Evolutionary conservation across 2,797 vertebrate genomes (phyloP), one percentile per base, ranked within the genome.

Genomic region (Halcyon chelicuti): DNA sequence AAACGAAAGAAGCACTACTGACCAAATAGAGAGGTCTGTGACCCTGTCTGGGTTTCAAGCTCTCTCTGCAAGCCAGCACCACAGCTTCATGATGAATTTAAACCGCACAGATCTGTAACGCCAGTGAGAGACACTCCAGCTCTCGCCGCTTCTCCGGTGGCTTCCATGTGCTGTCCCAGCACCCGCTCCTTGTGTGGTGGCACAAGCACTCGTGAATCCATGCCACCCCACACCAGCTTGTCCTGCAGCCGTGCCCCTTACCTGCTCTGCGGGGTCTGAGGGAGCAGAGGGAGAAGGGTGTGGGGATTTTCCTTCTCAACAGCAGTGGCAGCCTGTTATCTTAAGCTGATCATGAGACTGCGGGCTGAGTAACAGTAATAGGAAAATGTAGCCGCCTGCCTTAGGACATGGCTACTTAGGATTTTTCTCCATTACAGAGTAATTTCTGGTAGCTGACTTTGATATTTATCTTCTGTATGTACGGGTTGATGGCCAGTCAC

Each of bases 151-250:
- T 35, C 12, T 4, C 14, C 1, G 0, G n/a, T 0, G 0, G 26
- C 14, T 33, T 25, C 18, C 8, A 2, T 21, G 21, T 0, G 0
- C 16, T 2, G 4, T 23, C 7, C 54, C 2, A 5, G 23, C n/a
- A 46, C 3, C 19, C 0, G 0, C 0, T 2, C 12, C 28, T 21
- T 28, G 3, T 22, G 13, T 1, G 0, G 77, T 4, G 42, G 10
- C 47, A 44, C 46, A 25, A 18, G 5, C 7, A 10, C n/a, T 66
- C 33, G 3, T 21, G 14, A 18, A 73, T 6, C n/a, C 0, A 1
- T 52, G 68, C 8, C 18, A 19, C 6, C 2, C 12, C 0, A 0
- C 1, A 5, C 31, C 13, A 7, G 14, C 17, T 49, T 21, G 16
- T 68, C 19, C 62, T 10, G 17, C 33, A 66, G 20, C 57, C 15